Conservation (phyloP, 2,888 invertebrate genomes). For the Eupeodes luniger region DNA sequence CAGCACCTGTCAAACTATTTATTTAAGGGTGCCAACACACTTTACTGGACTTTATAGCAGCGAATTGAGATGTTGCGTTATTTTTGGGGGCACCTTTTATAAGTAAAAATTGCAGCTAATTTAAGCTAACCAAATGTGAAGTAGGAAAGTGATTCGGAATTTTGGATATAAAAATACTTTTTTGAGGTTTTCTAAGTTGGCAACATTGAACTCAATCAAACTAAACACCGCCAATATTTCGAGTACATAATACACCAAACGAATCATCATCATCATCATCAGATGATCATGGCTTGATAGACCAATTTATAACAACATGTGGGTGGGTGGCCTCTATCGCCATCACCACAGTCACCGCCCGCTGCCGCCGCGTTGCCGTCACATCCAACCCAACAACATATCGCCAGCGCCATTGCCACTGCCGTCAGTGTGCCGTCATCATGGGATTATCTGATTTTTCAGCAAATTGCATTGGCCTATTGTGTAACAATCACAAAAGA, state of each 20-base stretch:
- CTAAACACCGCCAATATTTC: constrained; percentile 28
- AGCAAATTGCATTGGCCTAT: constrained; percentile 75
- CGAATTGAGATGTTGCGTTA: too few relatives aligned
- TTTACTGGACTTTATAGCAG: too few relatives aligned
- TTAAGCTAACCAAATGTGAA: too few relatives aligned
- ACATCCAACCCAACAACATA: neutral
- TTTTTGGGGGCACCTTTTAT: too few relatives aligned
- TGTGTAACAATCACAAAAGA: constrained; percentile 61
- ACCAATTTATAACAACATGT: constrained; percentile 73
- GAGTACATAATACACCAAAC: constrained; percentile 19
- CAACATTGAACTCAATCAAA: constrained; percentile 15
- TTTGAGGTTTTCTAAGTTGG: constrained; percentile 1
- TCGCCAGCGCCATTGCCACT: constrained; percentile 27
- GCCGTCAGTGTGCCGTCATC: constrained; percentile 44
- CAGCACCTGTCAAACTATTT: too few relatives aligned
- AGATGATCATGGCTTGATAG: constrained; percentile 67
- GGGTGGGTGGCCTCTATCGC: constrained; percentile 68
- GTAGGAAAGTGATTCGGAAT: too few relatives aligned
- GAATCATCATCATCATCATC: constrained; percentile 52
- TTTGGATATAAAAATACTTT: too few relatives aligned
- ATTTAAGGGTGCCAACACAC: too few relatives aligned
- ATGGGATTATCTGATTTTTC: constrained; percentile 73
- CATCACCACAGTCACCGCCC: constrained; percentile 24
- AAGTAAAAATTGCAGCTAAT: too few relatives aligned
- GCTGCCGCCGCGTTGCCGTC: neutral